These are phyloP conservation scores for Callyntrura guangdongensis DNA, from an alignment of 2,888 invertebrate genomes.

Conservation along the genomic window DNA sequence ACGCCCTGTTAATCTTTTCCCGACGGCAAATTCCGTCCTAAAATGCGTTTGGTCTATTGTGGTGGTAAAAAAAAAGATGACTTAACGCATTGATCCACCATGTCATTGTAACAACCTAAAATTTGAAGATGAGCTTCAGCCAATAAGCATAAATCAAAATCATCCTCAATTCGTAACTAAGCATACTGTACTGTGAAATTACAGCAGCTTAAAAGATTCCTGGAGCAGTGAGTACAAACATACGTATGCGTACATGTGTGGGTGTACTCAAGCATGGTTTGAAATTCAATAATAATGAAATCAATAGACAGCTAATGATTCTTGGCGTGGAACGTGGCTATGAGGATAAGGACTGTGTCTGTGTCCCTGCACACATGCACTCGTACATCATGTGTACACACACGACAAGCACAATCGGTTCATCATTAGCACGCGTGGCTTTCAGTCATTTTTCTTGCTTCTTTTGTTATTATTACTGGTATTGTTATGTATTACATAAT, in stretches of 20 bases:
- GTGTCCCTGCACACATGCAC: too few species aligned
- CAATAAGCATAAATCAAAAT: constrained; percentile 14
- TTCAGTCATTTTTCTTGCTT: constrained; percentile 28
- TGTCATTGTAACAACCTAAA: background rate
- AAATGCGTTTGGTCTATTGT: background rate
- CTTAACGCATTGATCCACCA: background rate
- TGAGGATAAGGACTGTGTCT: background rate
- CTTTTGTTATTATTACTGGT: background rate
- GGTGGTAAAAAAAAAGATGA: background rate
- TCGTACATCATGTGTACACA: too few species aligned
- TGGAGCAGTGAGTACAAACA: background rate
- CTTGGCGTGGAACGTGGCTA: constrained; percentile 38
- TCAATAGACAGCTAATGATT: constrained; percentile 73
- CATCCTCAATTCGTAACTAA: constrained; percentile 18
- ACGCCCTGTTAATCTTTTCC: constrained; percentile 14
- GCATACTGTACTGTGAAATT: too few species aligned
- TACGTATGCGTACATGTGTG: background rate
- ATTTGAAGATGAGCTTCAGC: constrained; percentile 24
- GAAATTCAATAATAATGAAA: constrained; percentile 29
- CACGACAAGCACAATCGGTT: constrained; percentile 76
- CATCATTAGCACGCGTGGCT: constrained; percentile 72
- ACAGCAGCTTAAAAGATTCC: background rate
- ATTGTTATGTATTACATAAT: constrained; percentile 28
- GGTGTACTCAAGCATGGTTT: background rate
- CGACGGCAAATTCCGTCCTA: background rate